These are phyloP conservation scores for Drosophila dives DNA, from an alignment of 2,888 invertebrate species.

Conservation along the genomic window DNA sequence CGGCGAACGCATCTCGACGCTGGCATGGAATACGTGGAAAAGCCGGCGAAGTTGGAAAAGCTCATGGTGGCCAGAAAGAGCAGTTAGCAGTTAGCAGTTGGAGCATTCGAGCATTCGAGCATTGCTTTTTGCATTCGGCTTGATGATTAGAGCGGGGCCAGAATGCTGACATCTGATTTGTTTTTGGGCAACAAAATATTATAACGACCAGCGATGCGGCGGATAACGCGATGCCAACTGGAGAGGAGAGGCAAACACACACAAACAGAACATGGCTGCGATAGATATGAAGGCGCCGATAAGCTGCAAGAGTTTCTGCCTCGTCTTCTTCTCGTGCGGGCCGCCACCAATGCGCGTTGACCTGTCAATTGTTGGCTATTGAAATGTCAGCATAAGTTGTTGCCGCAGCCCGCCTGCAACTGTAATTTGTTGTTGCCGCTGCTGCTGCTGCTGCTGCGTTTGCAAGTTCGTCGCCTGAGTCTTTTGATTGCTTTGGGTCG, in stretches of 20 bases:
- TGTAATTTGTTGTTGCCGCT: slow-evolving; percentile 40
- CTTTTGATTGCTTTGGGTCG: slow-evolving; percentile 67
- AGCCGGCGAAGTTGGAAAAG: slow-evolving; percentile 56
- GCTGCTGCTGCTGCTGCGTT: slow-evolving; percentile 25
- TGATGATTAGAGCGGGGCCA: slow-evolving; percentile 82
- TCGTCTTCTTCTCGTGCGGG: slow-evolving; percentile 39
- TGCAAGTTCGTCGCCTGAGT: slow-evolving; percentile 78
- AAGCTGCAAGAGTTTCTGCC: slow-evolving; percentile 33
- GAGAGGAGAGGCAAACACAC: slow-evolving; percentile 4
- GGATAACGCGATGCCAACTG: slow-evolving; percentile 32
- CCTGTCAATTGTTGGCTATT: slow-evolving; percentile 85
- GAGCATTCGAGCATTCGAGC: slow-evolving; percentile 2
- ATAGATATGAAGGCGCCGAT: slow-evolving; percentile 63
- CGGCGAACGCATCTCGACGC: slow-evolving; percentile 61
- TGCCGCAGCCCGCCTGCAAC: slow-evolving; percentile 21
- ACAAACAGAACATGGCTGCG: slow-evolving; percentile 9
- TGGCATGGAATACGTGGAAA: slow-evolving; percentile 67
- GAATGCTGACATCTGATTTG: slow-evolving; percentile 83
- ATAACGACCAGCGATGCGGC: slow-evolving; percentile 83
- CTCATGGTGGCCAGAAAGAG: slow-evolving; percentile 51
- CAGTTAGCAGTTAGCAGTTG: slow-evolving; percentile 13
- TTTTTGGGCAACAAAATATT: slow-evolving; percentile 83
- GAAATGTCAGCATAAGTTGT: slow-evolving; percentile 83
- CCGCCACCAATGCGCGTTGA: slow-evolving; percentile 82
- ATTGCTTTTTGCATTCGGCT: slow-evolving; percentile 31